phyloP scores from a whole-genome alignment of 2,888 invertebrate genomes.

The Acrobasis consociella region DNA sequence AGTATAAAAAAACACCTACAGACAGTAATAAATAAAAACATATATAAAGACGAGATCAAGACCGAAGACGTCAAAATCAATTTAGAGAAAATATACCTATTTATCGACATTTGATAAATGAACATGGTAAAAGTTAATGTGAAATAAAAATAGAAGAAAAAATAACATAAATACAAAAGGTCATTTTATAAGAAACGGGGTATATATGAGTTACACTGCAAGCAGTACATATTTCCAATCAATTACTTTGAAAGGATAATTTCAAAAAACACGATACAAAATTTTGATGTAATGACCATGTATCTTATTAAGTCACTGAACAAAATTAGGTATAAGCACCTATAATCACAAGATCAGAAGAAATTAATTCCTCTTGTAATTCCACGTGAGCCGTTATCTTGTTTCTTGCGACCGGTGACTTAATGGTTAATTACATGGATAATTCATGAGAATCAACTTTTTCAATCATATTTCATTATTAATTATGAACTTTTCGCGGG shows the following conservation, averaged over 20 bases:
- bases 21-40: no score
- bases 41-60: no score
- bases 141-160: no score
- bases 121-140: no score
- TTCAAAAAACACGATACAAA: background rate
- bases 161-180: no score
- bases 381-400: slow-evolving; percentile 14
- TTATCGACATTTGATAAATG: no score
- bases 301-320: slow-evolving; percentile 16
- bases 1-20: no score
- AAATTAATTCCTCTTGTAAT: slow-evolving; percentile 25
- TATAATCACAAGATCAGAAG: slow-evolving; percentile 17
- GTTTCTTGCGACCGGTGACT: slow-evolving; percentile 20
- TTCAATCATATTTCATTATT: slow-evolving; percentile 37
- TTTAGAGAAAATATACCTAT: no score
- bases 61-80: no score
- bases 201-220: no score
- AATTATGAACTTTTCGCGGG: slow-evolving; percentile 24
- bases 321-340: slow-evolving; percentile 18
- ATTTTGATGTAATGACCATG: slow-evolving; percentile 5
- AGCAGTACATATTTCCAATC: background rate
- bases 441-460: slow-evolving; percentile 49
- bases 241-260: slow-evolving; percentile 1
- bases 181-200: no score
- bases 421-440: slow-evolving; percentile 56